These are phyloP conservation scores for Fundulus diaphanus DNA, from an alignment of 2,797 vertebrate species.

Conservation along the genomic window DNA sequence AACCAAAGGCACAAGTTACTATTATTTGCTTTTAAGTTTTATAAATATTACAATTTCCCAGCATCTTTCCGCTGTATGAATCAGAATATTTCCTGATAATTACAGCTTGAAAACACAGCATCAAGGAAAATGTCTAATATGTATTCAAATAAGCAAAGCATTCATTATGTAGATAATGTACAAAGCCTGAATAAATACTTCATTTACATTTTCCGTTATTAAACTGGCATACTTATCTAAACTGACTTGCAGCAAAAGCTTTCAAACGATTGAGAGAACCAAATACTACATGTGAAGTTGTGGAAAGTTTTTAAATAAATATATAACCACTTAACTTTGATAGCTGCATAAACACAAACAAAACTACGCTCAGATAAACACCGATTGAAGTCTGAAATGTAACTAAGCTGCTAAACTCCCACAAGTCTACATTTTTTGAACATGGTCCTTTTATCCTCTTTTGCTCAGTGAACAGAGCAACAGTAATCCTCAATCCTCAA, in stretches of 20 bases:
- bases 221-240: constrained; percentile 56
- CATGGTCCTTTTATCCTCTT: constrained; percentile 25
- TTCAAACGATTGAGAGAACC: constrained; percentile 46
- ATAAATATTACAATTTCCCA: constrained; percentile 29
- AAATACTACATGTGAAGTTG: constrained; percentile 28
- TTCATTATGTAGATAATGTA: constrained; percentile 72
- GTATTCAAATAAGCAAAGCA: constrained; percentile 68
- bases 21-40: constrained; percentile 45
- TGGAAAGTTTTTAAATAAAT: constrained; percentile 52
- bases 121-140: constrained; percentile 59
- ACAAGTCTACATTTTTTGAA: constrained; percentile 19
- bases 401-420: constrained; percentile 26
- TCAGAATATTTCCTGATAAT: constrained; percentile 40
- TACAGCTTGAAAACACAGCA: constrained; percentile 41
- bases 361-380: constrained; percentile 36
- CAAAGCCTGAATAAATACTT: constrained; percentile 61
- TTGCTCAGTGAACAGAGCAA: constrained; percentile 34
- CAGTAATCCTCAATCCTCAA: constrained; percentile 50
- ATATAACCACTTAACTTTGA: constrained; percentile 41
- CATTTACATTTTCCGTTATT: constrained; percentile 68
- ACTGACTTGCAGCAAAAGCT: constrained; percentile 36
- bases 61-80: constrained; percentile 21
- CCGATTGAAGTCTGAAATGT: constrained; percentile 41
- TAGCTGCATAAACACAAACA: constrained; percentile 46
- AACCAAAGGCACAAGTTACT: constrained; percentile 9